Base-by-base conservation (phyloP, 1,140 invertebrate species). In the Ctenoplectra terminalis region DNA sequence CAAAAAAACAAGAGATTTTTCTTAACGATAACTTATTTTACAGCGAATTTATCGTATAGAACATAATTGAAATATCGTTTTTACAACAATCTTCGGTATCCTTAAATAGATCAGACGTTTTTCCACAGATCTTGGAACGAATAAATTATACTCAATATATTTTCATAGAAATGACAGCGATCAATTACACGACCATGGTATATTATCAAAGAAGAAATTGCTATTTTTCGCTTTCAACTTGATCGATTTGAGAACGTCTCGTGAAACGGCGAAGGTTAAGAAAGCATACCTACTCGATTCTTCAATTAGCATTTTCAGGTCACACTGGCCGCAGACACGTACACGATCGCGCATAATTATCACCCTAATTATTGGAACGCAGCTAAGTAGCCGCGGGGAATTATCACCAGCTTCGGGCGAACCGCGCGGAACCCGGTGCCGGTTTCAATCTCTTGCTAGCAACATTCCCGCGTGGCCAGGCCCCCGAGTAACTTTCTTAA, bases 401-500 rank as follows among this genome's bases (percentile, higher is more conserved):
- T 93, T 92, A 93, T 93, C 93, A 88, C 90, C 63, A 81, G 50
- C 72, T 67, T 48, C 54, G 70, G 61, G 61, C 73, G 64, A 52
- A 43, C 43, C 46, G 40, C 60, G 72, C 56, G 60, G 73, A 87
- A 74, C 66, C 75, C 72, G 40, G 69, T 70, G 58, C 69, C 58
- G 70, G 52, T 73, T 76, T 82, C 85, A 73, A 88, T 87, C 82
- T 46, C 71, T 83, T 70, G 82, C 87, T 72, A 77, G 54, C 58
- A 61, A 61, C 79, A 92, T 92, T 92, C 91, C 90, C 91, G 89
- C 90, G 89, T 90, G 91, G 90, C 89, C 88, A 88, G 87, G 87
- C 90, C 87, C 86, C 83, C 90, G 90, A 92, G 90, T 91, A 93
- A 92, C 90, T 93, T 92, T 90, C 91, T 93, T 93, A 93, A 93